A percentile compares a stretch with the other conserved stretches of the same genome.
Conservation (phyloP, 2,113 vertebrate genomes). For the Podarcis raffonei region DNA sequence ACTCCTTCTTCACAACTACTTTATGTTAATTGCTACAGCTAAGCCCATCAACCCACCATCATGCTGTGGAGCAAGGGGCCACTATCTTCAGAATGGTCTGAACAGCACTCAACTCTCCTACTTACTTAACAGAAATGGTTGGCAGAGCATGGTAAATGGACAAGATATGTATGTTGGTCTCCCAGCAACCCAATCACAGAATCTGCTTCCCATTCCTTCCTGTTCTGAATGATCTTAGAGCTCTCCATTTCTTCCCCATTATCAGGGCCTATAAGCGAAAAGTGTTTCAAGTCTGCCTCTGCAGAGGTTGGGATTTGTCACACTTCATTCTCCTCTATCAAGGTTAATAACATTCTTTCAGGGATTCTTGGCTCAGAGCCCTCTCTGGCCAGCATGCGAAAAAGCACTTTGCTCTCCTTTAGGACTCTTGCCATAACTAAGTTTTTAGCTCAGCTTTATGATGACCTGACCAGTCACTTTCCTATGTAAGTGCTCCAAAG, state of each 20-base stretch:
- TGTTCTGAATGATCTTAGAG: neutral
- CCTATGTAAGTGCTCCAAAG: neutral
- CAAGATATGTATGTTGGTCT: neutral
- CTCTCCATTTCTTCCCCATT: slow-evolving; percentile 1
- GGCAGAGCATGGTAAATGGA: neutral
- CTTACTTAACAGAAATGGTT: neutral
- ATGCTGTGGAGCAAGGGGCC: neutral
- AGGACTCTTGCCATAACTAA: neutral
- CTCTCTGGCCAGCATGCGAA: slow-evolving; percentile 4
- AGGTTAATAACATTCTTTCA: slow-evolving; percentile 26
- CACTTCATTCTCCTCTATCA: slow-evolving; percentile 6
- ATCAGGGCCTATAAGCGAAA: neutral
- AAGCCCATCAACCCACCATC: neutral
- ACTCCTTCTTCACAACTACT: neutral
- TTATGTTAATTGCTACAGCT: neutral
- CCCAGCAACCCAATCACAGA: neutral
- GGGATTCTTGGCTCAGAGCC: neutral
- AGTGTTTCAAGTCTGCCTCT: neutral
- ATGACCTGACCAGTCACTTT: neutral
- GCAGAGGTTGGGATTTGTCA: slow-evolving; percentile 3
- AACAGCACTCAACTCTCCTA: neutral
- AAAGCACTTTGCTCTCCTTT: slow-evolving; percentile 19
- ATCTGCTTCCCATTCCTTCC: neutral
- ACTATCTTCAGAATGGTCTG: neutral
- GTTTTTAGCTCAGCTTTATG: neutral